Conservation (phyloP, 2,113 vertebrate genomes). For the Calonectris borealis region DNA sequence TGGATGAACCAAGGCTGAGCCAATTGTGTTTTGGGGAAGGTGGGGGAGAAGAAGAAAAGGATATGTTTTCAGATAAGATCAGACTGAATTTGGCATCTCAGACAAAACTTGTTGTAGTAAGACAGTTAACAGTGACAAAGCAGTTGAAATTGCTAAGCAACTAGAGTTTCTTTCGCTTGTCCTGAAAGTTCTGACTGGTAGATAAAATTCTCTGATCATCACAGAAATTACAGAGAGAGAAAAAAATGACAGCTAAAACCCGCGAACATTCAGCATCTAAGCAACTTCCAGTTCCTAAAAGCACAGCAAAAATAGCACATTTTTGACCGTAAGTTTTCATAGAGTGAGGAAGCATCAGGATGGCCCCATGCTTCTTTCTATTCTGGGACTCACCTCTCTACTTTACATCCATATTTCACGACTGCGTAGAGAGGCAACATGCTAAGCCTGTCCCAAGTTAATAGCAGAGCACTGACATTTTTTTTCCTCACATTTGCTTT, state of each 20-base stretch:
- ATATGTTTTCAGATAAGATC: not conserved
- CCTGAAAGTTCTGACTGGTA: not conserved
- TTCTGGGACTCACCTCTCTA: not conserved
- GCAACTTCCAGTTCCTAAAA: not conserved
- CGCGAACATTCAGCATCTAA: not conserved
- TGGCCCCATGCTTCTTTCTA: not conserved
- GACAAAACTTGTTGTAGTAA: not conserved
- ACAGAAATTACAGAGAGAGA: not conserved
- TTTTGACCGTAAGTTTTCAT: not conserved
- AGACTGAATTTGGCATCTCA: not conserved
- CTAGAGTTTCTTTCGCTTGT: not conserved
- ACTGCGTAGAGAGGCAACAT: not conserved
- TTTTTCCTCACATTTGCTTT: not conserved
- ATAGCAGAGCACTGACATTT: not conserved
- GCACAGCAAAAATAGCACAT: not conserved
- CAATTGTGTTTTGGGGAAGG: not conserved
- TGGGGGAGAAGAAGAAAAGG: not conserved
- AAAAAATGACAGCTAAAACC: not conserved
- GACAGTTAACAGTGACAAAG: not conserved
- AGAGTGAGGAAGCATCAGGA: not conserved
- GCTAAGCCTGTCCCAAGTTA: not conserved
- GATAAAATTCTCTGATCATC: not conserved
- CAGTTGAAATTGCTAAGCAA: not conserved
- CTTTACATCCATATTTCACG: not conserved
- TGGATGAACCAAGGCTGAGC: not conserved